Percentiles rank a stretch among this genome's conserved stretches.
phyloP scores from a whole-genome alignment of 2,113 vertebrate genomes.

The Orycteropus afer region DNA sequence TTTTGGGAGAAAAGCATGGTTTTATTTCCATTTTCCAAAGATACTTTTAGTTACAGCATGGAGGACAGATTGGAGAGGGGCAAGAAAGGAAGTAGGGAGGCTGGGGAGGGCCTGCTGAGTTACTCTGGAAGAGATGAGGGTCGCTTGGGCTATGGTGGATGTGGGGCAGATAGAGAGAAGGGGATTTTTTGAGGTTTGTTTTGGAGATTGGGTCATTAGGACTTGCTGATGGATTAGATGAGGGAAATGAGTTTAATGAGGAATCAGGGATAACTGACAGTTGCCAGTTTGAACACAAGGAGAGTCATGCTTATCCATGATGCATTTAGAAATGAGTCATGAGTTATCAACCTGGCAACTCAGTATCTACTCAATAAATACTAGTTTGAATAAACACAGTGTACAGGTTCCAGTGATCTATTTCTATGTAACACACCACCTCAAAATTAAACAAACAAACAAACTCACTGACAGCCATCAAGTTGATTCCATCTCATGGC shows the following conservation, averaged over 20 bases:
- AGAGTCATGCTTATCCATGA: too few relatives aligned
- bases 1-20: neutral
- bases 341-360: neutral
- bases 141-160: neutral
- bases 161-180: neutral
- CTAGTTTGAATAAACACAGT: neutral
- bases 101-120: neutral
- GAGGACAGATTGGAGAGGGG: neutral
- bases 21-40: conserved; percentile 12
- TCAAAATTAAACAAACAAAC: neutral
- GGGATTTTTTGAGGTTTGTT: neutral
- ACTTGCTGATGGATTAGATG: neutral
- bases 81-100: neutral
- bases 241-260: neutral
- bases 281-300: too few relatives aligned
- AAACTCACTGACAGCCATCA: neutral
- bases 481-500: too few relatives aligned
- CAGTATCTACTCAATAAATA: neutral
- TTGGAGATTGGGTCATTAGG: neutral
- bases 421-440: neutral
- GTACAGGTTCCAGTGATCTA: neutral
- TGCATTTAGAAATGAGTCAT: neutral
- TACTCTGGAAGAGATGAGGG: neutral
- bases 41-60: neutral
- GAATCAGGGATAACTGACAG: neutral